Percentiles rank a stretch among this genome's conserved stretches.
These are phyloP conservation scores for Gryllus longicercus DNA, from an alignment of 2,888 invertebrate genomes.

Conservation along the genomic window DNA sequence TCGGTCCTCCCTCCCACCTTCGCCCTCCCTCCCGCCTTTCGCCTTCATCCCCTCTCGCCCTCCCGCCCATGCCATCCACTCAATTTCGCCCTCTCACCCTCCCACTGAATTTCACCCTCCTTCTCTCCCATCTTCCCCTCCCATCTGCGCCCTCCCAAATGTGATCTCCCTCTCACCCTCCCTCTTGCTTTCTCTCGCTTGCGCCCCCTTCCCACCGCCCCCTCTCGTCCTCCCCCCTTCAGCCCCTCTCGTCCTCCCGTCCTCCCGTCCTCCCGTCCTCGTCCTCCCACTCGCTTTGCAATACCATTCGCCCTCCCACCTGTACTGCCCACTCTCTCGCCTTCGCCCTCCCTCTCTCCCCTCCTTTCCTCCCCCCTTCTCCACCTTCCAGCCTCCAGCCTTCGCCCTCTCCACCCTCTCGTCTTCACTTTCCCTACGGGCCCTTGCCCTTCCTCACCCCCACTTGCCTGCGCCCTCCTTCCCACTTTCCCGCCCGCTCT, in stretches of 20 bases:
- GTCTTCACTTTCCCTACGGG: fast-evolving
- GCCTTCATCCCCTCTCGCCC: background rate
- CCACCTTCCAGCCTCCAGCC: background rate
- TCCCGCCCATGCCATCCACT: background rate
- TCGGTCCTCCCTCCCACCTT: background rate
- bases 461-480: no score
- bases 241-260: background rate
- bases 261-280: background rate
- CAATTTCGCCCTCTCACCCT: background rate
- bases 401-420: background rate
- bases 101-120: background rate
- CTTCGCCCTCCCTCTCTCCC: background rate
- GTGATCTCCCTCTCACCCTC: background rate
- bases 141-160: background rate
- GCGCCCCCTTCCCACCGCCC: background rate
- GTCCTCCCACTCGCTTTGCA: background rate
- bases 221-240: background rate
- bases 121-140: background rate
- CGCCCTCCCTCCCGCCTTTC: background rate
- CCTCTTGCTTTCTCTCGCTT: background rate
- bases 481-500: no score
- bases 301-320: background rate
- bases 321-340: fast-evolving
- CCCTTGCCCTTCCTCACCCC: no score
- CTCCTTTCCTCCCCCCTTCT: background rate